Evolutionary conservation across 2,113 vertebrate genomes (phyloP).

Genomic region (Brachyistius frenatus): DNA sequence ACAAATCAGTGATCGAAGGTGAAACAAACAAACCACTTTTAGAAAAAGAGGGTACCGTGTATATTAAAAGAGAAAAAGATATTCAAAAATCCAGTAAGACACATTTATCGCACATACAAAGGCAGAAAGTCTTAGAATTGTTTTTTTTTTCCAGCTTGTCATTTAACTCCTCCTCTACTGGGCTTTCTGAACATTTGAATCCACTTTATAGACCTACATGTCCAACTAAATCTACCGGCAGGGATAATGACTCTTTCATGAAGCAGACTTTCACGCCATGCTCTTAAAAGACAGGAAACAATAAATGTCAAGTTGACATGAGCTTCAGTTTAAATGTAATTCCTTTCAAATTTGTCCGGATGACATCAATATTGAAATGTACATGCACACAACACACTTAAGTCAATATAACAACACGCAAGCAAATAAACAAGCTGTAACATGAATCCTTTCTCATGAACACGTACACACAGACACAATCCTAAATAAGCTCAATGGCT

Average conservation of each 20-base stretch:
- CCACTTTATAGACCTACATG: not conserved
- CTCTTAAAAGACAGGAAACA: not conserved
- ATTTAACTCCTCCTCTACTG: not conserved
- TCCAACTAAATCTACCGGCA: not conserved
- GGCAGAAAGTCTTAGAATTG: no score
- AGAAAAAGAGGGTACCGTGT: no score
- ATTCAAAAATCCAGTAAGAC: no score
- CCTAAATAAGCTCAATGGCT: constrained; percentile 9
- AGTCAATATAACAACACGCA: no score
- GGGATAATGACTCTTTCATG: constrained; percentile 1
- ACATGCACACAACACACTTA: not conserved
- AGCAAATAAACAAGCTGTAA: no score
- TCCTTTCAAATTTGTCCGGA: constrained; percentile 2
- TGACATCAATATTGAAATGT: constrained; percentile 1
- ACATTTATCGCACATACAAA: no score
- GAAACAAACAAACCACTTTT: not conserved
- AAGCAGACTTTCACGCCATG: not conserved
- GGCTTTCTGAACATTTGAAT: not conserved
- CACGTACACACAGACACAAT: not conserved
- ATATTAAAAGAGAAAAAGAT: no score
- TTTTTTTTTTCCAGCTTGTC: not conserved
- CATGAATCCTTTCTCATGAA: no score
- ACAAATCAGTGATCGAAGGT: constrained; percentile 2
- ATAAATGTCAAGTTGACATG: not conserved
- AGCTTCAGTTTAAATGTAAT: constrained; percentile 6